phyloP scores from a whole-genome alignment of 2,797 vertebrate species.

The Cynodonichthys magdalenae region DNA sequence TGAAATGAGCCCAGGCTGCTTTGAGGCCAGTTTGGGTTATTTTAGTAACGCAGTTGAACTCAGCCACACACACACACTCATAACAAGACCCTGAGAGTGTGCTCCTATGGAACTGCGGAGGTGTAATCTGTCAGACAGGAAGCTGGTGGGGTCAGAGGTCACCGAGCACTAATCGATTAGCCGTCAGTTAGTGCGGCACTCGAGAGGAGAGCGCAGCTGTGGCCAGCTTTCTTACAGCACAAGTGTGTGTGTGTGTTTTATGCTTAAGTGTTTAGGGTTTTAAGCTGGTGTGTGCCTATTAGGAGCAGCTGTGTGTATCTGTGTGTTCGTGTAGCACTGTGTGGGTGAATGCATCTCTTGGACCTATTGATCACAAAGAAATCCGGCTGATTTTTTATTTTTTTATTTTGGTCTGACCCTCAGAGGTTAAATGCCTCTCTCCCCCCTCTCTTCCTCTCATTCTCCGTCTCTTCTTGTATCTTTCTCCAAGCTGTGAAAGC shows the following conservation, averaged over 20 bases:
- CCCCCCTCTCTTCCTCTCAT: slow-evolving; percentile 65
- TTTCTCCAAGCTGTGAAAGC: slow-evolving; percentile 39
- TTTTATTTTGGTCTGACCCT: slow-evolving; percentile 84
- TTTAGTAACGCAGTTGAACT: slow-evolving; percentile 28
- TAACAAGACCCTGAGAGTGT: slow-evolving; percentile 18
- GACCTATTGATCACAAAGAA: slow-evolving; percentile 90
- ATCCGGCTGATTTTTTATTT: slow-evolving; percentile 84
- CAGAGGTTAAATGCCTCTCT: slow-evolving; percentile 87
- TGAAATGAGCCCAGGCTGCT: slow-evolving; percentile 12
- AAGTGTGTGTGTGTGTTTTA: slow-evolving; percentile 34
- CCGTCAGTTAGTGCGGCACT: slow-evolving; percentile 77
- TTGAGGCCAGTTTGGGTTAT: slow-evolving; percentile 22
- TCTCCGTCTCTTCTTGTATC: slow-evolving; percentile 31
- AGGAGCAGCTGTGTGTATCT: slow-evolving; percentile 31
- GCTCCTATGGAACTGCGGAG: slow-evolving; percentile 62
- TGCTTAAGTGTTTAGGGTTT: slow-evolving; percentile 39
- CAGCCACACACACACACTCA: slow-evolving; percentile 27
- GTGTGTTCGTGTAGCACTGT: slow-evolving; percentile 74
- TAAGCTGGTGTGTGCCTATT: slow-evolving; percentile 35
- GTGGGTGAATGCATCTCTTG: slow-evolving; percentile 68
- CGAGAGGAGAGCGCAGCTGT: slow-evolving; percentile 86
- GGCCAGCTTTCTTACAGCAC: slow-evolving; percentile 77
- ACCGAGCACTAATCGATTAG: slow-evolving; percentile 84
- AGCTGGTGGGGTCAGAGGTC: slow-evolving; percentile 81
- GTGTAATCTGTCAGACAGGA: slow-evolving; percentile 84